These are phyloP conservation scores for Stegodyphus mimosarum DNA, from an alignment of 1,140 invertebrate species.

Conservation along the genomic window DNA sequence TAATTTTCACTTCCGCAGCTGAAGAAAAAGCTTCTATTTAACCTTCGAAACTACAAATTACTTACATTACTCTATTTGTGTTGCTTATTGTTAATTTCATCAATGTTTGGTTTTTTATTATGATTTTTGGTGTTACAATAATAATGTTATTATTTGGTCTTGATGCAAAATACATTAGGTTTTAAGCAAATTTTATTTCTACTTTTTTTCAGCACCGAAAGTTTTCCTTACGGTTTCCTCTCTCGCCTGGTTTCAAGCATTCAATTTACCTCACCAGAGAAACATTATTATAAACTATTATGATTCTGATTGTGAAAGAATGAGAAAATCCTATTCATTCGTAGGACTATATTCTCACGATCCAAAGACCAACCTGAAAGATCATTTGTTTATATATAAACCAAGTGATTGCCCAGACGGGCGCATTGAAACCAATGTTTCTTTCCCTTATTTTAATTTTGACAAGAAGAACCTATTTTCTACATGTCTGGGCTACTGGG, in stretches of 20 bases:
- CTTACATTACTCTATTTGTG: too few species aligned
- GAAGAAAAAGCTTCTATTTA: too few species aligned
- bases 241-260: constrained; percentile 1
- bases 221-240: constrained; percentile 63
- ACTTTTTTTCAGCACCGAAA: constrained; percentile 6
- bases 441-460: constrained; percentile 55
- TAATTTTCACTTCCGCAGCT: too few species aligned
- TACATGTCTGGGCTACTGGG: constrained; percentile 69
- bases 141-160: too few species aligned
- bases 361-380: constrained; percentile 39
- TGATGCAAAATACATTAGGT: too few species aligned
- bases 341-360: constrained; percentile 64
- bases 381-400: constrained; percentile 55
- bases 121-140: too few species aligned
- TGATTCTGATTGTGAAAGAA: constrained; percentile 17
- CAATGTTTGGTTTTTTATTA: too few species aligned
- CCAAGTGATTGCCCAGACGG: constrained; percentile 42
- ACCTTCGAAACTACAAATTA: too few species aligned
- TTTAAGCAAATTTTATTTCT: neutral
- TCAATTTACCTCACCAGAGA: constrained; percentile 23
- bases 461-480: constrained; percentile 40
- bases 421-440: constrained; percentile 19
- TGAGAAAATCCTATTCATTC: constrained; percentile 62
- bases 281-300: constrained; percentile 63
- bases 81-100: too few species aligned